phyloP scores from a whole-genome alignment of 2,888 invertebrate species.

The Willowsia nigromaculata region DNA sequence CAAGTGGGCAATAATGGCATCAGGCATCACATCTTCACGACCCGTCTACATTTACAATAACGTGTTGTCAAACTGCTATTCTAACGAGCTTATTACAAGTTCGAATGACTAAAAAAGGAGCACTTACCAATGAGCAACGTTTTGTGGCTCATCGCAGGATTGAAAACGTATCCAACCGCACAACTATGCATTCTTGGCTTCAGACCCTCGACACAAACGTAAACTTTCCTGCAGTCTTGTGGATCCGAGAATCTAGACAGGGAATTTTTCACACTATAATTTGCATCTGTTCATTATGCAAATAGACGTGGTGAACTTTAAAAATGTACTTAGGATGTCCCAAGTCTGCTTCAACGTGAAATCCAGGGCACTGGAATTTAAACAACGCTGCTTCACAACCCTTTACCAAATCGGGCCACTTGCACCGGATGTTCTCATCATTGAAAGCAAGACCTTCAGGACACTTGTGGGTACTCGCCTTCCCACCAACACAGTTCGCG shows the following conservation, averaged over 20 bases:
- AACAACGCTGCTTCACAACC: slow-evolving; percentile 82
- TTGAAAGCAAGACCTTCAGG: slow-evolving; percentile 92
- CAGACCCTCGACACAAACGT: slow-evolving; percentile 82
- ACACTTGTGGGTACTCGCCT: slow-evolving; percentile 87
- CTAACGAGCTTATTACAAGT: too few species aligned
- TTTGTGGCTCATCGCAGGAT: slow-evolving; percentile 96
- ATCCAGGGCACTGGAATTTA: slow-evolving; percentile 89
- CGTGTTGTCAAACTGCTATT: slow-evolving; percentile 74
- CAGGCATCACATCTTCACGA: too few species aligned
- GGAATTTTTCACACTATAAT: too few species aligned
- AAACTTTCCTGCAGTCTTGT: slow-evolving; percentile 94
- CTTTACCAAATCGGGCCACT: slow-evolving; percentile 91
- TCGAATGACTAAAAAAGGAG: background rate
- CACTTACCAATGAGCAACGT: slow-evolving; percentile 92
- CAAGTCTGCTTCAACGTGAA: slow-evolving; percentile 74
- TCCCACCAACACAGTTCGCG: slow-evolving; percentile 90
- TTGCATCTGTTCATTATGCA: slow-evolving; percentile 26
- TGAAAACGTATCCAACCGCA: slow-evolving; percentile 91
- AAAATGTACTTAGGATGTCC: slow-evolving; percentile 71
- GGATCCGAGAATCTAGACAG: slow-evolving; percentile 88
- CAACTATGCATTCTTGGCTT: slow-evolving; percentile 75
- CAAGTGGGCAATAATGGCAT: background rate
- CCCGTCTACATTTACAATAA: slow-evolving; percentile 32
- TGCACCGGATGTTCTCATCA: slow-evolving; percentile 87
- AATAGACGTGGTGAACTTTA: background rate